Conservation (phyloP, 2,797 vertebrate species). For the Sternarchorhynchus goeldii region DNA sequence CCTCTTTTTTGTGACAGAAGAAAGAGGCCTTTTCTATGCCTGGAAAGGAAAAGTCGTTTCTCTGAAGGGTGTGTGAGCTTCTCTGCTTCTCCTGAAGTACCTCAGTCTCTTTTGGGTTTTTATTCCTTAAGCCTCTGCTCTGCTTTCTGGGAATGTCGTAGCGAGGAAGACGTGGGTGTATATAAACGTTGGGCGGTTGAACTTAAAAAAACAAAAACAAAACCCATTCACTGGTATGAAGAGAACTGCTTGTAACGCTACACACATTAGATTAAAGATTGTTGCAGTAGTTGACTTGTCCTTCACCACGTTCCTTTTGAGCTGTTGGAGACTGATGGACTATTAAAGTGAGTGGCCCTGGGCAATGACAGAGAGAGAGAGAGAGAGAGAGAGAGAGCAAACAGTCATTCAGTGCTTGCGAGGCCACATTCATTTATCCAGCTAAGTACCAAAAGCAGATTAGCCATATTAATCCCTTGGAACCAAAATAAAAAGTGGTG, state of each 20-base stretch:
- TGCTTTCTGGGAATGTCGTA: background rate
- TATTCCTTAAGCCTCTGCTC: background rate
- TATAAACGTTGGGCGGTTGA: background rate
- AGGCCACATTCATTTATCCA: slow-evolving; percentile 50
- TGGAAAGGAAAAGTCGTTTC: background rate
- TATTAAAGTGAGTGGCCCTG: slow-evolving; percentile 43
- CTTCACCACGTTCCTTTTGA: slow-evolving; percentile 35
- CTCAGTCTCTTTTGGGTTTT: background rate
- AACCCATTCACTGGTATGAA: background rate
- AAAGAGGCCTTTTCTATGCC: background rate
- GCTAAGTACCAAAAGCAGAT: slow-evolving; percentile 51
- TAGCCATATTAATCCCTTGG: slow-evolving; percentile 55
- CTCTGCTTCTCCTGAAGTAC: background rate
- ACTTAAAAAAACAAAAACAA: background rate
- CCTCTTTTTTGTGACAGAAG: background rate
- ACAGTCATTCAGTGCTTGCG: slow-evolving; percentile 44
- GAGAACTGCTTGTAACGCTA: background rate
- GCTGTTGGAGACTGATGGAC: slow-evolving; percentile 36
- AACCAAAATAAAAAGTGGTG: slow-evolving; percentile 51
- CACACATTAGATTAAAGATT: slow-evolving; percentile 24
- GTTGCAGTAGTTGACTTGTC: slow-evolving; percentile 44
- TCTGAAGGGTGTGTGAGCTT: background rate
- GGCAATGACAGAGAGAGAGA: slow-evolving; percentile 45
- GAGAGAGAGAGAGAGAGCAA: slow-evolving; percentile 3
- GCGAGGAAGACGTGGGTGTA: background rate